Percentiles rank a stretch among this genome's conserved stretches.
These are phyloP conservation scores for Oxyruncus cristatus DNA, from an alignment of 2,113 vertebrate species.

Conservation along the genomic window DNA sequence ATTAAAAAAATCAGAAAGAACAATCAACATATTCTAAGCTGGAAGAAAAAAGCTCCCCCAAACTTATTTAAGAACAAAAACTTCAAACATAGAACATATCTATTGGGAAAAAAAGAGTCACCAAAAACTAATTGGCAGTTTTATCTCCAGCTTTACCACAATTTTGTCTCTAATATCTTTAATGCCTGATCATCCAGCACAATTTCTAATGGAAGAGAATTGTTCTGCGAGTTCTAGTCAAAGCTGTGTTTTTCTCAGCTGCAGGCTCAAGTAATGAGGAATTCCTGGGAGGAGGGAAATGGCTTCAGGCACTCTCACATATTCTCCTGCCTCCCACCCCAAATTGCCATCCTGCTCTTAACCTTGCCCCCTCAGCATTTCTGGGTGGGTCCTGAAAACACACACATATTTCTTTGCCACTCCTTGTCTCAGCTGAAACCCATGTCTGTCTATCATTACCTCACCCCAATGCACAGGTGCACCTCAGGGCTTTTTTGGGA, in stretches of 20 bases:
- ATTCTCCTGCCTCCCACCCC: neutral
- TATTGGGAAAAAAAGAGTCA: neutral
- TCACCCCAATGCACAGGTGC: neutral
- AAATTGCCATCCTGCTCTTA: neutral
- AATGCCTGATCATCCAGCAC: neutral
- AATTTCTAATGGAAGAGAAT: neutral
- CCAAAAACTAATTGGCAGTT: neutral
- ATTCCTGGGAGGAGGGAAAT: neutral
- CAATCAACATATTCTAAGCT: neutral
- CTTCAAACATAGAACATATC: neutral
- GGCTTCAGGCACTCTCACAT: neutral
- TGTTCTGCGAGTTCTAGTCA: neutral
- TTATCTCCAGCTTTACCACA: neutral
- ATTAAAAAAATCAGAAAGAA: neutral
- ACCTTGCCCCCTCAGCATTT: neutral
- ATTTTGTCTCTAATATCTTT: neutral
- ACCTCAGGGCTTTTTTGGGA: neutral
- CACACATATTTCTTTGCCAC: neutral
- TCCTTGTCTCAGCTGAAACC: constrained; percentile 29
- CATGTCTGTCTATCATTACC: neutral
- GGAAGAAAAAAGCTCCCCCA: neutral
- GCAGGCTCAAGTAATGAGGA: neutral
- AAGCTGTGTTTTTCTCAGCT: neutral
- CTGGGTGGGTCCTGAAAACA: constrained; percentile 3
- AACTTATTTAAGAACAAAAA: neutral